Base-by-base conservation (phyloP, 2,797 vertebrate species). In the Stomatorhinus walkeri region DNA sequence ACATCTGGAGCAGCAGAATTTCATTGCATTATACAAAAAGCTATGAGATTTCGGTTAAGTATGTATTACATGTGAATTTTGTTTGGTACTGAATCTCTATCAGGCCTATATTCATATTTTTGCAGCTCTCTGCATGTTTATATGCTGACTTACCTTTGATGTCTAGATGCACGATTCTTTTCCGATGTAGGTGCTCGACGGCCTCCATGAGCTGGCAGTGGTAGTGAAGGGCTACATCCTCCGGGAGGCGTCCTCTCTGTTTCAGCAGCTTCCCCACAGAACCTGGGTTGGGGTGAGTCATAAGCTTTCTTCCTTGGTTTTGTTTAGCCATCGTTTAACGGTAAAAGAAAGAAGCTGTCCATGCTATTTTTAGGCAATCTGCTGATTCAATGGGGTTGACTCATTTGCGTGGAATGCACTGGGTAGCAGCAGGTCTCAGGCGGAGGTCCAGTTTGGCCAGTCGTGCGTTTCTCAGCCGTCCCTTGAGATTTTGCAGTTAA, bases 201-300 rank as follows among this genome's bases (percentile, higher is more conserved):
- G 96, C 97, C 64, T 96, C 96, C 1, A 97, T 90, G 0, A 96
- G 96, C 90, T 99, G 98, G 8, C 94, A 94, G 89, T 97, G 92
- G 93, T 99, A 99, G 92, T 98, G 95, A 79, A 99, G 96, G 61
- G 97, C 97, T 64, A 97, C 94, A 92, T 99, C 97, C 91, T 99
- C 97, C 0, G 97, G 97, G 88, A 99, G 93, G 61, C 96, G 95
- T 61, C 98, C 98, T 1, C 95, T 94, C 91, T 97, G 94, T n/a
- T 94, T 93, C 90, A 99, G 96, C 89, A 99, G 95, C 94, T 98
- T 96, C 28, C 97, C 96, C 61, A 99, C 91, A 0, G 98, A 99
- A 40, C 97, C 98, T 96, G 90, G 46, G 91, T 3, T 1, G n/a
- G 22, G 16, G 40, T n/a, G 8, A 88, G 3, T 24, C 8, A n/a